phyloP scores from a whole-genome alignment of 2,113 vertebrate genomes.

The Phylloscopus whistleri region DNA sequence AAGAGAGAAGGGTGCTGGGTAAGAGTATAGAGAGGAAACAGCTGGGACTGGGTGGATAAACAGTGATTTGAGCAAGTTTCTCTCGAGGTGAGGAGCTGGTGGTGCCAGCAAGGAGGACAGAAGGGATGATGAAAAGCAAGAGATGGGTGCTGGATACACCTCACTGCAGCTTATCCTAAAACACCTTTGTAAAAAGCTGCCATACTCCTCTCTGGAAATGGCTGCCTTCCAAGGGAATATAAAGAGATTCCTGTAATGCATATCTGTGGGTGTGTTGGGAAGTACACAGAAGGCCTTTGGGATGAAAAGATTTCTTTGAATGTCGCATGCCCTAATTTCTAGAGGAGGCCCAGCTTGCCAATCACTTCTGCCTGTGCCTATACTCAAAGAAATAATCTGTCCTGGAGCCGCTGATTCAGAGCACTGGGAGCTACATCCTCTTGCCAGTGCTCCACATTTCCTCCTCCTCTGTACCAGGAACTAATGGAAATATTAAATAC shows the following conservation, averaged over 20 bases:
- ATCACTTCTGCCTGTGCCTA: background rate
- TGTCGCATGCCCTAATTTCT: background rate
- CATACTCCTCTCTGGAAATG: background rate
- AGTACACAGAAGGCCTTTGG: background rate
- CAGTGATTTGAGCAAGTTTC: background rate
- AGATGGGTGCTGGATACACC: background rate
- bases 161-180: background rate
- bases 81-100: background rate
- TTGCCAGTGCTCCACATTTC: background rate
- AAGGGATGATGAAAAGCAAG: background rate
- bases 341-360: background rate
- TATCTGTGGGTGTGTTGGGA: background rate
- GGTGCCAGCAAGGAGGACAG: background rate
- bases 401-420: background rate
- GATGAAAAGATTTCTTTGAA: background rate
- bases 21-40: background rate
- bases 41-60: background rate
- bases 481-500: background rate
- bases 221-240: background rate
- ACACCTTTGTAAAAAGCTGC: background rate
- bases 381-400: background rate
- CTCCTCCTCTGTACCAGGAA: background rate
- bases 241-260: background rate
- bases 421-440: background rate
- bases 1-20: background rate